A percentile compares a stretch with the other conserved stretches of the same genome.
phyloP scores from a whole-genome alignment of 2,113 vertebrate species.

The Platysternon megacephalum region DNA sequence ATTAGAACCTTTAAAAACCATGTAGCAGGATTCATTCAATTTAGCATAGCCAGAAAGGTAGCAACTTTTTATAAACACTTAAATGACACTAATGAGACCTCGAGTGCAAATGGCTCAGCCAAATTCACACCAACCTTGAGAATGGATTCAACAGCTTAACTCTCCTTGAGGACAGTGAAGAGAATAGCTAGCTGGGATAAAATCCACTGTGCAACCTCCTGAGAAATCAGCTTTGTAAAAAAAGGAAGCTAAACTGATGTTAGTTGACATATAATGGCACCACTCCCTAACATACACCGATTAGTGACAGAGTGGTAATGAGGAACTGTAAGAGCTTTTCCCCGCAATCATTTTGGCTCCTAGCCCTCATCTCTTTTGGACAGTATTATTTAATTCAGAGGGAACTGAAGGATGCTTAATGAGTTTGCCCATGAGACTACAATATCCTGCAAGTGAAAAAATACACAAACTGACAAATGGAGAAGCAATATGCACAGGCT shows the following conservation, averaged over 20 bases:
- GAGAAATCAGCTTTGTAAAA: conserved; percentile 32
- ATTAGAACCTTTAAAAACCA: conserved; percentile 73
- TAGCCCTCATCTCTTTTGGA: neutral
- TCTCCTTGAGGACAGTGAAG: neutral
- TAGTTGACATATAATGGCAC: neutral
- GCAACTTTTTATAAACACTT: conserved; percentile 63
- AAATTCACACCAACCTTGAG: conserved; percentile 55
- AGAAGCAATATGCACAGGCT: neutral
- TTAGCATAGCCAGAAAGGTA: conserved; percentile 76
- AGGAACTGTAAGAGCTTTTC: conserved; percentile 3
- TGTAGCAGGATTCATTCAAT: conserved; percentile 71
- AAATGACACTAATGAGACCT: conserved; percentile 66
- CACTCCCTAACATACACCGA: neutral
- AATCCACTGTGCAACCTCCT: neutral
- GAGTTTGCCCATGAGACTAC: neutral
- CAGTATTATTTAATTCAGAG: neutral
- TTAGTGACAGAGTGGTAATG: neutral
- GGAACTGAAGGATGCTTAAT: neutral
- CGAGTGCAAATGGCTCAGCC: conserved; percentile 67
- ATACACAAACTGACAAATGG: neutral
- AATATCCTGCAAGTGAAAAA: neutral
- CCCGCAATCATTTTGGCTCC: neutral
- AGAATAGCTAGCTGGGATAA: conserved; percentile 18
- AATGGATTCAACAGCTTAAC: conserved; percentile 42
- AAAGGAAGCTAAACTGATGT: conserved; percentile 19